These are phyloP conservation scores for Malurus cyaneus DNA, from an alignment of 2,113 vertebrate genomes.

Conservation along the genomic window DNA sequence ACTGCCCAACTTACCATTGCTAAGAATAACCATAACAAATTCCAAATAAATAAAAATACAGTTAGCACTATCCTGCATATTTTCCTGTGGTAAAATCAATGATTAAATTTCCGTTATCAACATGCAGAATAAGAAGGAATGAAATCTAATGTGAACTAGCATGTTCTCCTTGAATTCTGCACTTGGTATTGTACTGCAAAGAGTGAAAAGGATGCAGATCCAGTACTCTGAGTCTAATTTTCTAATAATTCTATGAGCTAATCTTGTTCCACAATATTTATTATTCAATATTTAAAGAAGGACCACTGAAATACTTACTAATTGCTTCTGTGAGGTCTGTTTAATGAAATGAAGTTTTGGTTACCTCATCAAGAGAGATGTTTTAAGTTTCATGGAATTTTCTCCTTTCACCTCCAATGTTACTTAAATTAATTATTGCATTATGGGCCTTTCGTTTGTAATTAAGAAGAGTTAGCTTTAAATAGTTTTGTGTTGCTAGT, in stretches of 20 bases:
- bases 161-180: background rate
- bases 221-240: background rate
- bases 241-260: background rate
- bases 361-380: background rate
- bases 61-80: background rate
- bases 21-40: background rate
- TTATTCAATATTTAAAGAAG: background rate
- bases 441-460: background rate
- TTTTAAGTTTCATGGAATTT: background rate
- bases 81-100: background rate
- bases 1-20: background rate
- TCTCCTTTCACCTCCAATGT: background rate
- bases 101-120: background rate
- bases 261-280: background rate
- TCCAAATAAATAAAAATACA: background rate
- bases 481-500: background rate
- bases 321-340: background rate
- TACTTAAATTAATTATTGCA: background rate
- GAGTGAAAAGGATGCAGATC: background rate
- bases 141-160: background rate
- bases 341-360: background rate
- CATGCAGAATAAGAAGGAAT: background rate
- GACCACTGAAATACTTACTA: background rate
- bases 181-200: accelerated
- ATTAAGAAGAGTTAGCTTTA: background rate